phyloP scores from a whole-genome alignment of 1,140 invertebrate genomes.

The Neuroterus valhalla region DNA sequence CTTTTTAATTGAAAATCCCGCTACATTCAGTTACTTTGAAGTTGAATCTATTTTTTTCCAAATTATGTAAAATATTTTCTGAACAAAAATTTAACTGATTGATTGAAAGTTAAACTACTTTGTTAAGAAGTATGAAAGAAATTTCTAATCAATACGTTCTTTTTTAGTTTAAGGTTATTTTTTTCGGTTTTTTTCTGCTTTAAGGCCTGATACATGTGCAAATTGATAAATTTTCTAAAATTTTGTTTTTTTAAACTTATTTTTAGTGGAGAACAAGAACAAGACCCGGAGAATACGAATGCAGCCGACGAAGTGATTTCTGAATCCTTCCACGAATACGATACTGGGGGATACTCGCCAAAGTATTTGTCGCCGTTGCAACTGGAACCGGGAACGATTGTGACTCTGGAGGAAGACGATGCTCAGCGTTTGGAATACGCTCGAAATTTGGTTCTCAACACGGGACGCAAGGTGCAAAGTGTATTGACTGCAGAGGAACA shows the following conservation, averaged over 20 bases:
- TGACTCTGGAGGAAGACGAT: conserved; percentile 89
- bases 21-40: no score
- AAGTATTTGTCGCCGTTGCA: conserved; percentile 80
- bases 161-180: not conserved
- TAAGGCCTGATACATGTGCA: no score
- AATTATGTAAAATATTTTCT: no score
- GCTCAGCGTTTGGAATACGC: conserved; percentile 84
- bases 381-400: conserved; percentile 88
- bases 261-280: conserved; percentile 69
- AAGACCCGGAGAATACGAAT: conserved; percentile 33
- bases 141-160: not conserved
- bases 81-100: no score
- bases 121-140: no score
- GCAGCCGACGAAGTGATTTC: conserved; percentile 75
- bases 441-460: conserved; percentile 78
- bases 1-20: no score
- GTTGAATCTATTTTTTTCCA: no score
- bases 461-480: conserved; percentile 76
- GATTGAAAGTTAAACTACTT: no score
- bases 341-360: conserved; percentile 90
- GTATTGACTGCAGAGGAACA: conserved; percentile 77
- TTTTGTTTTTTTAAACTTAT: conserved; percentile 16
- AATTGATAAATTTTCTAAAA: no score
- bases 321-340: conserved; percentile 84
- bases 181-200: not conserved